Evolutionary conservation across 1,140 invertebrate species (phyloP).

Genomic region (Penaeus indicus): DNA sequence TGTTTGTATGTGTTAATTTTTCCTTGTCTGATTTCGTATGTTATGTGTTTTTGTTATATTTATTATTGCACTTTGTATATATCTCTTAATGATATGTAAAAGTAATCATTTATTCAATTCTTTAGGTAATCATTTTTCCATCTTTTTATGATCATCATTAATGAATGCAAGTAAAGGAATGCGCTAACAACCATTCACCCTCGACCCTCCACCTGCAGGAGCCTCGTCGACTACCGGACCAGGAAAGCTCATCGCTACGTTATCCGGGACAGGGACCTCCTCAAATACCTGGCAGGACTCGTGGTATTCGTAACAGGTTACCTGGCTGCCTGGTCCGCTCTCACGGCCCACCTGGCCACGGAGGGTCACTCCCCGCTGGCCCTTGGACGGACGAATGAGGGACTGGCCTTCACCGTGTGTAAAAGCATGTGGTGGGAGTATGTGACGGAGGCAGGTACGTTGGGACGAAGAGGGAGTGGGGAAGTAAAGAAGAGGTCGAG

Average conservation of each 20-base stretch:
- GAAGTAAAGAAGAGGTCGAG: too few relatives aligned
- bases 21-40: too few relatives aligned
- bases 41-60: too few relatives aligned
- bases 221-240: constrained; percentile 79
- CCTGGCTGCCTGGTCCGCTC: constrained; percentile 86
- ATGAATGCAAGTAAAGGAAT: too few relatives aligned
- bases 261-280: constrained; percentile 85
- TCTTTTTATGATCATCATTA: too few relatives aligned
- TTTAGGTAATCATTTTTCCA: too few relatives aligned
- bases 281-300: constrained; percentile 84
- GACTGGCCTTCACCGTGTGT: constrained; percentile 48
- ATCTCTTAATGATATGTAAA: too few relatives aligned
- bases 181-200: background rate
- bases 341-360: constrained; percentile 71
- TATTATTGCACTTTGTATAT: too few relatives aligned
- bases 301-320: constrained; percentile 84
- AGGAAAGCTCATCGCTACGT: constrained; percentile 91
- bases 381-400: constrained; percentile 29
- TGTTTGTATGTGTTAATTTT: too few relatives aligned
- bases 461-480: background rate
- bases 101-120: too few relatives aligned
- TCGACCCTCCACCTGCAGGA: constrained; percentile 68
- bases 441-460: constrained; percentile 55
- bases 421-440: constrained; percentile 59
- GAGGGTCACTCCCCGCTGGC: constrained; percentile 60